Percentiles rank a stretch among this genome's conserved stretches.
These are phyloP conservation scores for Rutilus rutilus DNA, from an alignment of 2,113 vertebrate genomes.

Conservation along the genomic window DNA sequence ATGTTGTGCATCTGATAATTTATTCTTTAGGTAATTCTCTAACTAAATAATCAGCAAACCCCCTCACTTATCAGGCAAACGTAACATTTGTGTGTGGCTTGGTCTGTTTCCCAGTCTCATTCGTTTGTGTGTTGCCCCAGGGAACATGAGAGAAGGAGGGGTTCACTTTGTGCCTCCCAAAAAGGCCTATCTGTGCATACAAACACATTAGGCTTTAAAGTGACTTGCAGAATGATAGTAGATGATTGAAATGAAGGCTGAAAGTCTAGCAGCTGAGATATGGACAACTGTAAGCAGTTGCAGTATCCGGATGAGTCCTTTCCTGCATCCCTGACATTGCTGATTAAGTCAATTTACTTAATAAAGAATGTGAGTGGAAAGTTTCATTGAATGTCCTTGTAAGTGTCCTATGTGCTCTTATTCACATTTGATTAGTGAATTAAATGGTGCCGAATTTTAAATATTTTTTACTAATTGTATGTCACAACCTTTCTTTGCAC, in stretches of 20 bases:
- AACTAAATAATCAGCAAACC: slow-evolving; percentile 32
- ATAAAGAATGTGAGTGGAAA: no score
- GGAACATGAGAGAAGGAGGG: neutral
- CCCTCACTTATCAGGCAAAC: slow-evolving; percentile 45
- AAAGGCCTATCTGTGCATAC: neutral
- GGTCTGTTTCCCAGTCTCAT: slow-evolving; percentile 59
- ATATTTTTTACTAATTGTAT: no score
- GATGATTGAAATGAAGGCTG: neutral
- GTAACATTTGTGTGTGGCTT: slow-evolving; percentile 32
- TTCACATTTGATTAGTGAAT: no score
- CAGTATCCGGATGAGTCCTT: neutral
- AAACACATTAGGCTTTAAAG: neutral
- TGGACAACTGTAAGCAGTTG: neutral
- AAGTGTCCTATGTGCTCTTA: no score
- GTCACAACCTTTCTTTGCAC: neutral
- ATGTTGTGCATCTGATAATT: slow-evolving; percentile 25
- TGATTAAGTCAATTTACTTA: neutral
- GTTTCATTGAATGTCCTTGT: no score
- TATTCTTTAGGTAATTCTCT: neutral
- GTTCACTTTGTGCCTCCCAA: slow-evolving; percentile 1
- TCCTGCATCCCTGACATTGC: neutral
- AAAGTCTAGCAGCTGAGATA: neutral
- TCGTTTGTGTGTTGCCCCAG: slow-evolving; percentile 60
- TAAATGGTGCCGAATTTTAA: no score
- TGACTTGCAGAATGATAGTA: neutral